Conservation (phyloP, 2,797 vertebrate genomes). For the Brachyalestes nurse region DNA sequence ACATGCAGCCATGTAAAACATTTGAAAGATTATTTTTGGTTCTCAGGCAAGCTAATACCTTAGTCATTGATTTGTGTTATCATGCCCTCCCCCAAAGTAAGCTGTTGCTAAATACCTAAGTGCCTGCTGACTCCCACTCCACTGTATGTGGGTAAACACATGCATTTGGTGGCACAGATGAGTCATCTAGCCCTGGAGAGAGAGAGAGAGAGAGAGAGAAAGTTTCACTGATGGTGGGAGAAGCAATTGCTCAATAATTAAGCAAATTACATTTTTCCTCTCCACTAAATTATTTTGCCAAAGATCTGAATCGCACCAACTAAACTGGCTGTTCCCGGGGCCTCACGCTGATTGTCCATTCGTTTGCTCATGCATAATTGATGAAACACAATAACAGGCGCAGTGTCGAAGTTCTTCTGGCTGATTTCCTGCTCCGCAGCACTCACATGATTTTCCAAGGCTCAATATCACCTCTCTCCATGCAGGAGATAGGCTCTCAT, state of each 20-base stretch:
- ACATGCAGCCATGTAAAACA: neutral
- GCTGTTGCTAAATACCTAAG: conserved; percentile 6
- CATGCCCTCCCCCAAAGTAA: neutral
- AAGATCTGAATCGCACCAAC: conserved; percentile 46
- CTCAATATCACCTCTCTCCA: conserved; percentile 14
- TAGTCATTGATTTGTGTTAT: conserved; percentile 9
- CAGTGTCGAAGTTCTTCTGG: conserved; percentile 7
- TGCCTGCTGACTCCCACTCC: neutral
- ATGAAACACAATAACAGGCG: conserved; percentile 41
- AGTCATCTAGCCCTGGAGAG: conserved; percentile 44
- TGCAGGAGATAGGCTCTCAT: conserved; percentile 14
- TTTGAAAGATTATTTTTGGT: neutral
- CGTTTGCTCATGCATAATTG: conserved; percentile 48
- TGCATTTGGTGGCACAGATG: conserved; percentile 14
- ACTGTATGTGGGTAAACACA: conserved; percentile 16
- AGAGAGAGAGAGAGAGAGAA: conserved; percentile 47
- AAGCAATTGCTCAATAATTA: conserved; percentile 33
- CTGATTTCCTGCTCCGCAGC: conserved; percentile 22
- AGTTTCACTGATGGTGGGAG: conserved; percentile 6
- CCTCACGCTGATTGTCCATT: conserved; percentile 42
- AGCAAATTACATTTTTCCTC: conserved; percentile 42
- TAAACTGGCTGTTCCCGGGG: conserved; percentile 36
- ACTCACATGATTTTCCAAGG: neutral
- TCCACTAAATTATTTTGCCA: conserved; percentile 44
- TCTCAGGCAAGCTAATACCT: neutral